A percentile compares a stretch with the other conserved stretches of the same genome.
Conservation (phyloP, 2,888 invertebrate genomes). For the Sialis fuliginosa region DNA sequence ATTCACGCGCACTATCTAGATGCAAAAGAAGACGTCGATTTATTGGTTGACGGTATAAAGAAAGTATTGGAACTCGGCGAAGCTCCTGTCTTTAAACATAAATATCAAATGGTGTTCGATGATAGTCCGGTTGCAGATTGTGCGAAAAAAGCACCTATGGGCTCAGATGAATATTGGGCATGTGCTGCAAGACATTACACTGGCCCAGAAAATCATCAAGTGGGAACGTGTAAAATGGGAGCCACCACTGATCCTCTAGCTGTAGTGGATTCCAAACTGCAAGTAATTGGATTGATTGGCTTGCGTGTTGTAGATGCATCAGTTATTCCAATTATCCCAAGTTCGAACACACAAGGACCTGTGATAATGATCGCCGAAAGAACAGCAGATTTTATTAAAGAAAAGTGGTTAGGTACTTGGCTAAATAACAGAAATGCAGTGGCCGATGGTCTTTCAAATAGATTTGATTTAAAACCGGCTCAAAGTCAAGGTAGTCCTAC, state of each 20-base stretch:
- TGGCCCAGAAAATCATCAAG: constrained; percentile 69
- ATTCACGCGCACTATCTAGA: constrained; percentile 63
- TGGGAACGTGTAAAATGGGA: constrained; percentile 72
- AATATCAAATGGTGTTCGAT: constrained; percentile 35
- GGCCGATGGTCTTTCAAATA: not conserved
- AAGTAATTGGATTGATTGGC: constrained; percentile 42
- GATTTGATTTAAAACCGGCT: too few relatives aligned
- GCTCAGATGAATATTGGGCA: constrained; percentile 54
- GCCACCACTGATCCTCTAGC: constrained; percentile 48
- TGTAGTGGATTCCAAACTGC: constrained; percentile 52
- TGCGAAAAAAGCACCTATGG: constrained; percentile 23
- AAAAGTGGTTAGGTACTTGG: constrained; percentile 15
- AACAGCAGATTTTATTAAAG: constrained; percentile 22
- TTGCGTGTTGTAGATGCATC: constrained; percentile 30
- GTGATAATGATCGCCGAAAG: constrained; percentile 25
- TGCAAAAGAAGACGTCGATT: constrained; percentile 43
- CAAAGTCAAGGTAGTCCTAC: too few relatives aligned
- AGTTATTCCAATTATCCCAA: constrained; percentile 22
- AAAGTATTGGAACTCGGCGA: constrained; percentile 38
- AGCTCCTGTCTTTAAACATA: constrained; percentile 34
- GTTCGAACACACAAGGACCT: constrained; percentile 25
- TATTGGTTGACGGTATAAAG: constrained; percentile 42
- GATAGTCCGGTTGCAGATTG: constrained; percentile 32
- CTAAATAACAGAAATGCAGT: not conserved
- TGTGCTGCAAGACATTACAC: constrained; percentile 54